Evolutionary conservation across 2,113 vertebrate species (phyloP).

Genomic region (Rhineura floridana): DNA sequence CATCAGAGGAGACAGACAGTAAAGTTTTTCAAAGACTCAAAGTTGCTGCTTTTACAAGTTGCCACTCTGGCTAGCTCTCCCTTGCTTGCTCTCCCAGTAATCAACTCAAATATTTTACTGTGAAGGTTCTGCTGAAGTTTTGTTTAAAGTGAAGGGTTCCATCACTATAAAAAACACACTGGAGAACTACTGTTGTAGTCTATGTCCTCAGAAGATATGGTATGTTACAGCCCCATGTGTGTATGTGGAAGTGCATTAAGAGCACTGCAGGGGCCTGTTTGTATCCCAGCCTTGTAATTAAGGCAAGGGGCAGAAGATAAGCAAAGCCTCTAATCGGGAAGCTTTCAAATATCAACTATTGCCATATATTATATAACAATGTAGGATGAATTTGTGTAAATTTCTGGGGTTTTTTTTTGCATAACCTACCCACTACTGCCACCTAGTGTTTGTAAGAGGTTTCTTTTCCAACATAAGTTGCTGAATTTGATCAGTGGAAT

Average conservation of each 20-base stretch:
- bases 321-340: neutral
- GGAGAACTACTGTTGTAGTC: too few relatives aligned
- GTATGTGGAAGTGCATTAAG: neutral
- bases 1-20: too few relatives aligned
- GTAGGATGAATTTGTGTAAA: neutral
- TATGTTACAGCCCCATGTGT: neutral
- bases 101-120: too few relatives aligned
- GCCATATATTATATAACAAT: neutral
- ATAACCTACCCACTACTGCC: constrained; percentile 44
- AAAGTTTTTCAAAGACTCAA: too few relatives aligned
- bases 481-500: neutral
- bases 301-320: neutral
- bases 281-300: neutral
- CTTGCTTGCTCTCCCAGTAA: too few relatives aligned
- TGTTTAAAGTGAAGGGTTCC: too few relatives aligned
- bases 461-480: neutral
- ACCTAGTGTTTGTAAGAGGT: constrained; percentile 39
- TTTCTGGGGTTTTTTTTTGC: neutral
- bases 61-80: too few relatives aligned
- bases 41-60: too few relatives aligned
- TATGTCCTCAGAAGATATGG: neutral
- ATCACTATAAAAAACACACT: too few relatives aligned
- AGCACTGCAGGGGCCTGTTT: neutral
- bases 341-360: neutral
- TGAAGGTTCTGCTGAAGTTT: too few relatives aligned